phyloP scores from a whole-genome alignment of 2,113 vertebrate genomes.

The Cebidichthys violaceus region DNA sequence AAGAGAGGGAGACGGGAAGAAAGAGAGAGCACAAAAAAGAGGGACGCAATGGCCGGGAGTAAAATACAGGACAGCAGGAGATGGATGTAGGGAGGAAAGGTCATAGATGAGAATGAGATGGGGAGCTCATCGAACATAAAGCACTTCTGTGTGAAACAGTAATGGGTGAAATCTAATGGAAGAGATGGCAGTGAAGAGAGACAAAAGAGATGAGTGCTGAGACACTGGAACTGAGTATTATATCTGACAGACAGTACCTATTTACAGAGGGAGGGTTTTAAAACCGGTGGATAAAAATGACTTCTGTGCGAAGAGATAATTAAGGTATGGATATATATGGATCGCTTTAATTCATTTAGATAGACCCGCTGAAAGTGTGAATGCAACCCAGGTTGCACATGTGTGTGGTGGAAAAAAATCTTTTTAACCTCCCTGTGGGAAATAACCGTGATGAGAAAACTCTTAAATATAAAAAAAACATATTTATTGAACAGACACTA shows the following conservation, averaged over 20 bases:
- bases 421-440: too few relatives aligned
- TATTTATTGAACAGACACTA: too few relatives aligned
- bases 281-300: not conserved
- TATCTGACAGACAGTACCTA: constrained; percentile 19
- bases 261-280: constrained; percentile 4
- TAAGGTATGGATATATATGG: constrained; percentile 29
- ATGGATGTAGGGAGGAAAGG: constrained; percentile 62
- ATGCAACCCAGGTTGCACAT: not conserved
- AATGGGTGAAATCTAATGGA: constrained; percentile 53
- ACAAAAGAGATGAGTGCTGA: constrained; percentile 35
- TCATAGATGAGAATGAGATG: constrained; percentile 51
- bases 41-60: constrained; percentile 2
- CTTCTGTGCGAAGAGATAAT: constrained; percentile 17
- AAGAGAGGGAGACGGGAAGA: constrained; percentile 27
- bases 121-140: constrained; percentile 41
- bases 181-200: constrained; percentile 37
- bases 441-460: too few relatives aligned
- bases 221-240: constrained; percentile 4
- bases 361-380: not conserved
- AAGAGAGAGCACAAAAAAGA: constrained; percentile 23
- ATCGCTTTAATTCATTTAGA: constrained; percentile 1
- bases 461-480: too few relatives aligned
- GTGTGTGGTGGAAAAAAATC: too few relatives aligned
- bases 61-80: constrained; percentile 31
- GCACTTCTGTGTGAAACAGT: constrained; percentile 43